phyloP scores from a whole-genome alignment of 2,888 invertebrate genomes.

The Shargacucullia verbasci region DNA sequence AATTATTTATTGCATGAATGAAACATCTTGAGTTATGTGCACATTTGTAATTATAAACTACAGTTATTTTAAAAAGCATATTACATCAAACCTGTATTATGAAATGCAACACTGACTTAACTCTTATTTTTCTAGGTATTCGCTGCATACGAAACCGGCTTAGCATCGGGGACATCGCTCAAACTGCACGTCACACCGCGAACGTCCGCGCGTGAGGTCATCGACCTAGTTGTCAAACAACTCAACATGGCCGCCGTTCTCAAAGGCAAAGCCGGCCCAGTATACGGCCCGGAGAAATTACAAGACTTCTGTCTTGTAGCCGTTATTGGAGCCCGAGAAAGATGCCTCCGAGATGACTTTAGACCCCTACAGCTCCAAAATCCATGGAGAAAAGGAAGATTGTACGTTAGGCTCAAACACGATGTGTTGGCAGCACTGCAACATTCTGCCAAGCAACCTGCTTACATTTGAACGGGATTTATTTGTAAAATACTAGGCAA shows the following conservation, averaged over 20 bases:
- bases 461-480: conserved; percentile 85
- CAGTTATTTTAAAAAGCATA: conserved; percentile 4
- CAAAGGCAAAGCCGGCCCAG: conserved; percentile 95
- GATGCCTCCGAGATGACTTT: conserved; percentile 98
- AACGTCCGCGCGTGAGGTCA: conserved; percentile 98
- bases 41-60: not conserved
- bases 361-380: conserved; percentile 97
- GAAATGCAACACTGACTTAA: conserved; percentile 15
- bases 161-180: conserved; percentile 97
- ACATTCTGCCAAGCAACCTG: conserved; percentile 95
- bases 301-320: conserved; percentile 98
- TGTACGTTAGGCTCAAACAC: conserved; percentile 97
- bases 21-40: too few species aligned
- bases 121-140: conserved; percentile 92
- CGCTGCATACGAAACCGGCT: conserved; percentile 98
- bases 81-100: conserved; percentile 16
- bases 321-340: conserved; percentile 97
- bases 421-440: conserved; percentile 96
- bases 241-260: conserved; percentile 97
- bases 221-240: conserved; percentile 98
- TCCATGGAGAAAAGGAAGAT: conserved; percentile 97
- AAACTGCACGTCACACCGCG: conserved; percentile 97
- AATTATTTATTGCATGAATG: too few species aligned
- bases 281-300: conserved; percentile 94
- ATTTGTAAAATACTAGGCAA: conserved; percentile 31